Evolutionary conservation across 2,797 vertebrate genomes (phyloP).

Genomic region (Sarcophilus harrisii): DNA sequence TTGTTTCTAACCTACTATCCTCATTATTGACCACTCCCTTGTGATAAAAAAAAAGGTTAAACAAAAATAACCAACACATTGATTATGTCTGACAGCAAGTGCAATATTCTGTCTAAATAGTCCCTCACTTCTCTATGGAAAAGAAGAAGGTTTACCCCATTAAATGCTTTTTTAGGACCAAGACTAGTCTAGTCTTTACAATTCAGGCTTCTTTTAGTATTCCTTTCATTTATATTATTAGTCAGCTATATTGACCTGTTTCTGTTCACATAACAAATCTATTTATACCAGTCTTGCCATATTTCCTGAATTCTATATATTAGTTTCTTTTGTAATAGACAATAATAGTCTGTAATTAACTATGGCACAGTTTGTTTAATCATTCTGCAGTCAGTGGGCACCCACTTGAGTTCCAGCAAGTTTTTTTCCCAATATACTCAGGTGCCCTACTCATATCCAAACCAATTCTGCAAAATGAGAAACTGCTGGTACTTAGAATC

Average conservation of each 20-base stretch:
- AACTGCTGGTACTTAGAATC: not conserved
- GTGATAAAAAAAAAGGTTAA: not conserved
- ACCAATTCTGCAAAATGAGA: not conserved
- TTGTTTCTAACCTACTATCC: not conserved
- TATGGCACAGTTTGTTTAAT: not conserved
- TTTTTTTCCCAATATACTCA: not conserved
- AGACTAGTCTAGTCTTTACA: not conserved
- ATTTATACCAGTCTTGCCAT: not conserved
- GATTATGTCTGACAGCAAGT: not conserved
- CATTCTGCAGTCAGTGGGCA: not conserved
- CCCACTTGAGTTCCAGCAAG: not conserved
- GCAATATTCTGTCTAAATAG: not conserved
- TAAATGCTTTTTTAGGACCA: not conserved
- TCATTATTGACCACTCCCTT: not conserved
- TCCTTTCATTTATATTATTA: not conserved
- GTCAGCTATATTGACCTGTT: not conserved
- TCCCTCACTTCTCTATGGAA: not conserved
- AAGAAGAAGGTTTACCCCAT: not conserved
- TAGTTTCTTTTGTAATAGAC: not conserved
- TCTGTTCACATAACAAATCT: not conserved
- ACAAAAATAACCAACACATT: not conserved
- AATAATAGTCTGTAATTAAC: not conserved
- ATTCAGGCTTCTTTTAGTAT: not conserved
- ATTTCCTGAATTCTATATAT: not conserved
- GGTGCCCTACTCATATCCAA: slow-evolving; percentile 2